Base-by-base conservation (phyloP, 2,113 vertebrate genomes). In the Pterocles burchelli region DNA sequence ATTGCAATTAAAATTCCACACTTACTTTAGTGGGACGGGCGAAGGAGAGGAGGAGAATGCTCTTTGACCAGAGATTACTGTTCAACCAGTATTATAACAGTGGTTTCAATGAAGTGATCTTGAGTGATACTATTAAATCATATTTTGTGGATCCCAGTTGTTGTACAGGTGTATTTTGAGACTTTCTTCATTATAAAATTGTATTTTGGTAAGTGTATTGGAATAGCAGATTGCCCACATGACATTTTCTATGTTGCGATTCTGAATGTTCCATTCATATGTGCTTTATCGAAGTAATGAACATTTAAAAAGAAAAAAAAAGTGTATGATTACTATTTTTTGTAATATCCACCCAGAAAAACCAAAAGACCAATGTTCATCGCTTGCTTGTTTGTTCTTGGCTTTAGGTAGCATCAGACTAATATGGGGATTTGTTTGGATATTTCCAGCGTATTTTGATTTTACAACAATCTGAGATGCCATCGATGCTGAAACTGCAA, bases 301-400 rank as follows among this genome's bases (percentile, higher is more conserved):
- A 95, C 96, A 95, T 96, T 97, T 97, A 86, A 95, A 97, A 85
- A 96, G 78, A 46, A 88, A 96, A 95, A 95, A 92, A 94, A 97
- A 97, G 96, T 97, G 98, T 97, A 97, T 91, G 94, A 97, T 97
- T 97, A 96, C 95, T 98, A 97, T 98, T 97, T 98, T 98, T 98
- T 98, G 91, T 98, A 98, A 97, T 92, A 91, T 94, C 93, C 96
- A 96, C 38, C 61, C 93, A 88, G 87, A 88, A 78, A 93, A 93
- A 90, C 59, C 96, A 97, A 96, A 97, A 94, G 96, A 90, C 95
- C 88, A 93, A 96, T 97, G 95, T 73, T 97, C 89, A 94, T 97
- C 97, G 96, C 89, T 95, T 96, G 95, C 85, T 95, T 97, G 93
- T 93, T 97, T 96, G 73, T 97, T 97, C 95, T 95, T 96, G 88